Evolutionary conservation across 2,888 invertebrate species (phyloP), one percentile per base, ranked within the genome.

Genomic region (Oxystoma pomonae): DNA sequence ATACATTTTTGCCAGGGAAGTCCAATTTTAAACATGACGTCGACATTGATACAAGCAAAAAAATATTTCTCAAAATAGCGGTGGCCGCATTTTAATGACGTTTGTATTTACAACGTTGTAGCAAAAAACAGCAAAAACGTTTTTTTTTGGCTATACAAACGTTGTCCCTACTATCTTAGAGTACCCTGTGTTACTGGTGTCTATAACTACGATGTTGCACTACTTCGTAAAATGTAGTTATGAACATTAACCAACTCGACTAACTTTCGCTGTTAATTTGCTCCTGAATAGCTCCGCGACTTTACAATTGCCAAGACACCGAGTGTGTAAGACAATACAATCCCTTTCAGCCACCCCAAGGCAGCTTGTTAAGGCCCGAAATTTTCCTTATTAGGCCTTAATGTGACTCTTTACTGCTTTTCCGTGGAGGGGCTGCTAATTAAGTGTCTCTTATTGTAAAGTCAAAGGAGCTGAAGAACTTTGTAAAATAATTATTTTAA

Each of bases 321-420:
- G 35, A 12, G 35, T 35, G 35, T 35, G 35, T 12, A 35, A 35
- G 35, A 35, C 35, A 35, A 35, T 35, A 35, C 35, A 35, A 35
- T 12, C 35, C 35, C 35, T 35, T 35, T 35, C 12, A 35, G 35
- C 35, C 12, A 35, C 35, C 53, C 53, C 53, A 5, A 53, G 53
- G 53, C 53, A 17, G 53, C 53, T 53, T 19, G 53, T 53, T 17
- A 53, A 17, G 53, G 53, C 16, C 17, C 53, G 5, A 19, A 17
- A 53, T 53, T 72, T 71, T 69, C 75, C 76, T 76, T 76, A 77
- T 77, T 76, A 76, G 75, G 74, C 74, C 73, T 75, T 77, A 77
- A 78, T 76, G 76, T 74, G 74, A 75, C 76, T 75, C 78, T 77
- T 77, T 77, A 76, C 71, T 71, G 72, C 72, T 71, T 71, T 73